Conservation (phyloP, 2,113 vertebrate species). For the Nesogale talazaci region DNA sequence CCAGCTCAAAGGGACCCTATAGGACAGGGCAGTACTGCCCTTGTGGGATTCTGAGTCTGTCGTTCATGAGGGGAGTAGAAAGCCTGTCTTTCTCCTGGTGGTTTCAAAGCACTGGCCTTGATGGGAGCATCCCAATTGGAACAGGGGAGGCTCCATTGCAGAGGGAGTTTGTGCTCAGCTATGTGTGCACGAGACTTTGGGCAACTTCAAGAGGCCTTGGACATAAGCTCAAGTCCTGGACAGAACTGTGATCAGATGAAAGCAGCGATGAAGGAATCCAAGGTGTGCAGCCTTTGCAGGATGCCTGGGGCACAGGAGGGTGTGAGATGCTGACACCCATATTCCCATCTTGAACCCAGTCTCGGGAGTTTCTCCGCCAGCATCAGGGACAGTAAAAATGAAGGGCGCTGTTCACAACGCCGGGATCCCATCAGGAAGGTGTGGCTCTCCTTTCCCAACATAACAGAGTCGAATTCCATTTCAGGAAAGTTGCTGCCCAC, state of each 20-base stretch:
- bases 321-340: neutral
- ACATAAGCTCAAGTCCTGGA: constrained; percentile 15
- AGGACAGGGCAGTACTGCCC: too few relatives aligned
- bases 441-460: neutral
- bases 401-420: neutral
- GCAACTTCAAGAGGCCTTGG: neutral
- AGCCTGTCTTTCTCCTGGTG: too few relatives aligned
- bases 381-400: neutral
- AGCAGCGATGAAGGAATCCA: neutral
- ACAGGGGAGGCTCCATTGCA: neutral
- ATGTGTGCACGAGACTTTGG: rapidly evolving
- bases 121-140: too few relatives aligned
- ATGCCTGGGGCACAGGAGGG: rapidly evolving
- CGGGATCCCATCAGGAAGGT: neutral
- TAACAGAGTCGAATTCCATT: neutral
- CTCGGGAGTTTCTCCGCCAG: neutral
- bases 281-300: neutral
- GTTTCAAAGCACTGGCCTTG: too few relatives aligned
- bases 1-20: too few relatives aligned
- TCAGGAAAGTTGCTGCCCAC: neutral
- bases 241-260: neutral
- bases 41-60: too few relatives aligned
- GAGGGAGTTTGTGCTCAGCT: neutral
- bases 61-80: too few relatives aligned
- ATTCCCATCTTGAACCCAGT: neutral